A percentile compares a stretch with the other conserved stretches of the same genome.
Conservation (phyloP, 2,797 vertebrate genomes). For the Poeciliopsis presidionis region DNA sequence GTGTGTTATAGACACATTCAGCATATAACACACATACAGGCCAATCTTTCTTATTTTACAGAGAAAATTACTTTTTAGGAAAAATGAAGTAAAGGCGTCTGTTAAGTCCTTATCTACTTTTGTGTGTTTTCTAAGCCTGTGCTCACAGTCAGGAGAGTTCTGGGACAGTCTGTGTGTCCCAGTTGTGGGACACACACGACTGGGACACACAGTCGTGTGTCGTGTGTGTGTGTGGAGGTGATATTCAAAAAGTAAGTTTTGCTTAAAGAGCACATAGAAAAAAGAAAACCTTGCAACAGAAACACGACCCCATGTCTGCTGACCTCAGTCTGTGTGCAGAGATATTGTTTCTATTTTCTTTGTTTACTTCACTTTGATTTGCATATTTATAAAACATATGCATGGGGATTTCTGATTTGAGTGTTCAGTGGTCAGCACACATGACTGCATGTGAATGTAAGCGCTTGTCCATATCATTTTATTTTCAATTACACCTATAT, state of each 20-base stretch:
- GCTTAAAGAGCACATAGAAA: neutral
- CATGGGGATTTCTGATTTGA: conserved; percentile 19
- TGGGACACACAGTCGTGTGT: no score
- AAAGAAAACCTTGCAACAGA: neutral
- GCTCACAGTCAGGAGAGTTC: no score
- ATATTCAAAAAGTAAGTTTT: no score
- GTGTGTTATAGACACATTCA: neutral
- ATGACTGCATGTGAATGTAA: conserved; percentile 1
- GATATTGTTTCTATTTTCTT: conserved; percentile 35
- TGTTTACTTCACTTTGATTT: conserved; percentile 59
- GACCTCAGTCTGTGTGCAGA: conserved; percentile 43
- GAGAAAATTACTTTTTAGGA: neutral
- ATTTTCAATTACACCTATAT: conserved; percentile 10
- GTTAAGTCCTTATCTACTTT: no score
- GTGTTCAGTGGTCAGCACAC: conserved; percentile 7
- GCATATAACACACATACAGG: no score
- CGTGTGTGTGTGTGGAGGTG: no score
- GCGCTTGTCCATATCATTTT: neutral
- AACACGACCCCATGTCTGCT: conserved; percentile 5
- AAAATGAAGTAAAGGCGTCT: no score
- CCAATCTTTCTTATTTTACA: neutral
- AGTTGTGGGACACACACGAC: no score
- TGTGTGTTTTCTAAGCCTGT: no score
- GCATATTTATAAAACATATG: conserved; percentile 67
- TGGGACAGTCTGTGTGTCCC: no score